A percentile compares a stretch with the other conserved stretches of the same genome.
These are phyloP conservation scores for Cyprinodon variegatus DNA, from an alignment of 2,113 vertebrate genomes.

Conservation along the genomic window DNA sequence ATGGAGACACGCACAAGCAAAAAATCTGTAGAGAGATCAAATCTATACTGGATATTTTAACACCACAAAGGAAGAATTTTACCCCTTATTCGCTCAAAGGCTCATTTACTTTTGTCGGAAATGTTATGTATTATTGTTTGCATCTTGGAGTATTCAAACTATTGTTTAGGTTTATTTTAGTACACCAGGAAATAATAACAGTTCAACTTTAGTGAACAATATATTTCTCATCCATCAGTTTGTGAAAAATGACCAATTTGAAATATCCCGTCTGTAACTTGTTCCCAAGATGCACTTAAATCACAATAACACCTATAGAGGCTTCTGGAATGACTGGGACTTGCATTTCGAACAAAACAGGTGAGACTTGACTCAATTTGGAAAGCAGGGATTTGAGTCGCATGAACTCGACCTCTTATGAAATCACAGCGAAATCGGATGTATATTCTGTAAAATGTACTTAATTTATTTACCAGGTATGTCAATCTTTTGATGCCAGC, in stretches of 20 bases:
- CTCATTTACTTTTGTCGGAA: neutral
- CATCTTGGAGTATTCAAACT: neutral
- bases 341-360: too few species aligned
- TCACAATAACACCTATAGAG: neutral
- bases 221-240: neutral
- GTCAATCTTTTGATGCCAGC: neutral
- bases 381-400: neutral
- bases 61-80: constrained; percentile 1
- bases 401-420: neutral
- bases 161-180: neutral
- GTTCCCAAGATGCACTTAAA: neutral
- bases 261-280: neutral
- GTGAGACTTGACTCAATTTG: neutral
- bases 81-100: constrained; percentile 12
- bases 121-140: neutral
- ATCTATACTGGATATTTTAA: constrained; percentile 38
- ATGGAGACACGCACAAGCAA: constrained; percentile 25
- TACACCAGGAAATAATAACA: neutral
- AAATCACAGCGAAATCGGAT: too few species aligned
- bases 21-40: constrained; percentile 4
- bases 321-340: neutral
- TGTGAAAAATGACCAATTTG: neutral
- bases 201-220: neutral
- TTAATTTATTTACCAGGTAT: neutral
- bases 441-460: neutral